Base-by-base conservation (phyloP, 2,888 invertebrate species). In the Tetrapedia diversipes region DNA sequence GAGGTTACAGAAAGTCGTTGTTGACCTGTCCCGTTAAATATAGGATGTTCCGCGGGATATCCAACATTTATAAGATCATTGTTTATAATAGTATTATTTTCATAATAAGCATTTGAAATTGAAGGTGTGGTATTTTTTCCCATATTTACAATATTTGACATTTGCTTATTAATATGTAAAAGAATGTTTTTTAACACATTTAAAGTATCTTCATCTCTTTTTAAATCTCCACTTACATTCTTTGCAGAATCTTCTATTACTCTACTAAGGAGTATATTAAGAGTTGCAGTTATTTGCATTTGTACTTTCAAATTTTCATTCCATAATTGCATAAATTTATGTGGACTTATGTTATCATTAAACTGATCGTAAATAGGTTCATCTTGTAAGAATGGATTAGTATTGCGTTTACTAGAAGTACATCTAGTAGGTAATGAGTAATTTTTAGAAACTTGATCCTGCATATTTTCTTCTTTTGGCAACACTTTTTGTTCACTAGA, bases 371-470 rank as follows among this genome's bases (percentile, higher is more conserved):
- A 16, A 1, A 14, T 19, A 4, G 11, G 11, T 39, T 53, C 37
- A 16, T 57, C 45, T 64, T 71, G 54, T n/a, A 71, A 16, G 41
- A 81, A 76, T 37, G 80, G 80, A 65, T 81, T 79, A 11, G 61
- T 68, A 10, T 43, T 34, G 1, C n/a, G 47, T 7, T 45, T 45
- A 19, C 2, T n/a, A 14, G 8, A 14, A 2, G 19, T 32, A 24
- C 29, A 2, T 11, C 8, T 10, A 43, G 24, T 11, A 10, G 27
- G 7, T 34, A 4, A 4, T 24, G 45, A 24, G n/a, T 27, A 11
- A 39, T 22, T 41, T 10, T 51, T 11, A 45, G 2, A 1, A 34
- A 14, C 14, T 24, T 59, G 41, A 22, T 59, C 22, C 54, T 45
- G 53, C 32, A 39, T 22, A 32, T 47, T 19, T 41, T 43, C 37